phyloP scores from a whole-genome alignment of 53 echinoderm and acorn worm species.

The Paelopatides confundens region DNA sequence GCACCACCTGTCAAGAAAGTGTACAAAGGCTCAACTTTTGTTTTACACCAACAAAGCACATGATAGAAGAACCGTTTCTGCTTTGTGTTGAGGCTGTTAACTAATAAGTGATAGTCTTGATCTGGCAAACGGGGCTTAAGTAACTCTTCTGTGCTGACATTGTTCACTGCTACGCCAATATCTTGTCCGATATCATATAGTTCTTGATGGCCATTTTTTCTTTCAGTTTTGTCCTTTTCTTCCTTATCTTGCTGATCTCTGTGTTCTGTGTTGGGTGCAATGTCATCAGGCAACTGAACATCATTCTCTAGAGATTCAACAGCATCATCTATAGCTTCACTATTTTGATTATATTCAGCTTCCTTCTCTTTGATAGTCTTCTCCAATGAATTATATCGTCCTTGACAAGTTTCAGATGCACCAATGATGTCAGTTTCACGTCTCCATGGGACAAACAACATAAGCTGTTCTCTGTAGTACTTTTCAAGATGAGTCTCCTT shows the following conservation, averaged over 20 bases:
- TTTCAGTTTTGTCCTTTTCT: not conserved
- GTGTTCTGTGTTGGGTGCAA: conserved; percentile 8
- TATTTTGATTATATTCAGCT: conserved; percentile 16
- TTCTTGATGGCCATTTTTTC: not conserved
- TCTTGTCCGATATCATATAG: conserved; percentile 55
- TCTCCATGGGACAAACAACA: conserved; percentile 37
- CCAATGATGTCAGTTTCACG: conserved; percentile 3
- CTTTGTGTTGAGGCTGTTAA: conserved; percentile 54
- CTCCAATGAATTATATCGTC: not conserved
- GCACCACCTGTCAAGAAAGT: conserved; percentile 68
- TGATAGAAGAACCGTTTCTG: conserved; percentile 68
- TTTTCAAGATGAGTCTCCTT: not conserved
- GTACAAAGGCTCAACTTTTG: conserved; percentile 44
- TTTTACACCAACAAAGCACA: conserved; percentile 52
- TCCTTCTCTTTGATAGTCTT: not conserved
- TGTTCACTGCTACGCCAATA: conserved; percentile 53
- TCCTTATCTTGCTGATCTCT: not conserved
- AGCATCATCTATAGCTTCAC: not conserved
- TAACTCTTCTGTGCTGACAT: conserved; percentile 36
- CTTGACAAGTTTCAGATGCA: not conserved
- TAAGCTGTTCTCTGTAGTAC: not conserved
- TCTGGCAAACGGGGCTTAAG: conserved; percentile 49
- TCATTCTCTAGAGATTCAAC: not conserved
- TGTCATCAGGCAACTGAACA: not conserved
- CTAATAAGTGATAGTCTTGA: conserved; percentile 42